These are phyloP conservation scores for Archivesica marissinica DNA, from an alignment of 1,140 invertebrate genomes.

Conservation along the genomic window DNA sequence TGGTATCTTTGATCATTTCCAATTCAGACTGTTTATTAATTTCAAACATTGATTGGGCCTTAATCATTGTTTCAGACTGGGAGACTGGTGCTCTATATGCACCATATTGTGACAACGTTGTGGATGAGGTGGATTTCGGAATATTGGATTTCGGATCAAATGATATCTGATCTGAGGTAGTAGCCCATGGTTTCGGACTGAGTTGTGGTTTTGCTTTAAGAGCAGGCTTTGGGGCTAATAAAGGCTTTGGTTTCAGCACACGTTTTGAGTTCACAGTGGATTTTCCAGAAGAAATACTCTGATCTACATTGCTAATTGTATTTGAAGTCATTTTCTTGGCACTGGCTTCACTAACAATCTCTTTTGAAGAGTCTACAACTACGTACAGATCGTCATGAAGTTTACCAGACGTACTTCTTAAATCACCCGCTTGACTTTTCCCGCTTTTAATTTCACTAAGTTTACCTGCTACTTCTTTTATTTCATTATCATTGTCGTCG, in stretches of 20 bases:
- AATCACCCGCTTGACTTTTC: not conserved
- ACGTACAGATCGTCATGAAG: not conserved
- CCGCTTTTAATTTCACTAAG: not conserved
- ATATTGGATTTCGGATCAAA: slow-evolving; percentile 66
- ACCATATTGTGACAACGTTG: slow-evolving; percentile 2
- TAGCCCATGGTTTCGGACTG: slow-evolving; percentile 62
- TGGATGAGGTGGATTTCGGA: slow-evolving; percentile 47
- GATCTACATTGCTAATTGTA: not conserved
- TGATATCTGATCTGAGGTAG: slow-evolving; percentile 17
- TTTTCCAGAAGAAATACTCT: not conserved
- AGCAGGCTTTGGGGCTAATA: slow-evolving; percentile 72
- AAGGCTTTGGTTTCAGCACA: slow-evolving; percentile 73
- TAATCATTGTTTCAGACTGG: slow-evolving; percentile 3
- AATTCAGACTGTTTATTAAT: slow-evolving; percentile 17
- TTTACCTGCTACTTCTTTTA: not conserved
- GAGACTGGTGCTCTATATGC: not conserved
- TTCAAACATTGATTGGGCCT: slow-evolving; percentile 60
- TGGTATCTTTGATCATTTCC: not conserved
- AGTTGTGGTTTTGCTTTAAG: slow-evolving; percentile 72
- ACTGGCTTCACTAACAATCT: not conserved
- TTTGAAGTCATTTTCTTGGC: not conserved
- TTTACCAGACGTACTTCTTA: not conserved
- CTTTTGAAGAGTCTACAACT: not conserved
- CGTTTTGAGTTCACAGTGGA: slow-evolving; percentile 58
- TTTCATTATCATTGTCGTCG: slow-evolving; percentile 51